A percentile compares a stretch with the other conserved stretches of the same genome.
Conservation (phyloP, 2,113 vertebrate species). For the Rallus limicola region DNA sequence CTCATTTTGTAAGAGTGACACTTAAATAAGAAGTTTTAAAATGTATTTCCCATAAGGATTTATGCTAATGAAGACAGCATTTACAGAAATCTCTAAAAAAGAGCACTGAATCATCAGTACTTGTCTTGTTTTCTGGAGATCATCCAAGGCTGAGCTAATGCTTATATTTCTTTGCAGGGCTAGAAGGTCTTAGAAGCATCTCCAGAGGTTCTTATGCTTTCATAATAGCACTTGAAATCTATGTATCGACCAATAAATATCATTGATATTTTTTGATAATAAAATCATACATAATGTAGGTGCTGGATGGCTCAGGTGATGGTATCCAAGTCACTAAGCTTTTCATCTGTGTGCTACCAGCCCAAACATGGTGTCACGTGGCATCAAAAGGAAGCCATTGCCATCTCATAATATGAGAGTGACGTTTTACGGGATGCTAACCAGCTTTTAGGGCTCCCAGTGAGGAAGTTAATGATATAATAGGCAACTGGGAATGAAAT, state of each 20-base stretch:
- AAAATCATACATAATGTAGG: background rate
- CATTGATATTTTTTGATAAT: background rate
- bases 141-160: slow-evolving; percentile 37
- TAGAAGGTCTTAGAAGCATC: background rate
- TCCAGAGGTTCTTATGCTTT: background rate
- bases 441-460: background rate
- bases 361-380: background rate
- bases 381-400: background rate
- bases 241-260: rapidly evolving
- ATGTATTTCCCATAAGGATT: background rate
- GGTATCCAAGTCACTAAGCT: background rate
- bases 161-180: background rate
- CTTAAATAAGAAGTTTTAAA: background rate
- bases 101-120: background rate
- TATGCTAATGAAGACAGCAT: background rate
- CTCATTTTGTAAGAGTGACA: background rate
- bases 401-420: background rate
- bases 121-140: slow-evolving; percentile 21
- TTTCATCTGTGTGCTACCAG: background rate
- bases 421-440: background rate
- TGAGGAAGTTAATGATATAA: background rate
- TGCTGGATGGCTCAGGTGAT: background rate
- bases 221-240: background rate
- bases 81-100: slow-evolving; percentile 14
- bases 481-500: background rate